These are phyloP conservation scores for Pentalonia nigronervosa DNA, from an alignment of 1,140 invertebrate genomes.

Conservation along the genomic window DNA sequence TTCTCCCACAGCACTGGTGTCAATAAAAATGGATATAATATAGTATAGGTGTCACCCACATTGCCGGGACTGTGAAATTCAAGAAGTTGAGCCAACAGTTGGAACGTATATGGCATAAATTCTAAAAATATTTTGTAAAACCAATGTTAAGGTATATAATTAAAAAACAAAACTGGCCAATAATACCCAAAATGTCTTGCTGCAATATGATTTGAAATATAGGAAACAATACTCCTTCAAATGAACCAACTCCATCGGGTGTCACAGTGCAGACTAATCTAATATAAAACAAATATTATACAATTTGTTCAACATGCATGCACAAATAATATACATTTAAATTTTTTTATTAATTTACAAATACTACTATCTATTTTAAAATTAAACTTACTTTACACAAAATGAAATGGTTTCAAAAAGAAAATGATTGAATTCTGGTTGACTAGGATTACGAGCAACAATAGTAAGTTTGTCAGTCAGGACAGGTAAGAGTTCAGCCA, in stretches of 20 bases:
- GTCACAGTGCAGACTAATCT: constrained; percentile 86
- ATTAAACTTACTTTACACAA: constrained; percentile 74
- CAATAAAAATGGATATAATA: constrained; percentile 86
- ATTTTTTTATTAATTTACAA: not conserved
- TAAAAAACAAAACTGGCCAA: not conserved
- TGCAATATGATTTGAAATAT: constrained; percentile 92
- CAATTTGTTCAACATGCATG: constrained; percentile 16
- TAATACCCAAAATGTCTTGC: constrained; percentile 87
- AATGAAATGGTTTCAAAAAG: constrained; percentile 93
- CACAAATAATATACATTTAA: not conserved
- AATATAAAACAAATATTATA: constrained; percentile 42
- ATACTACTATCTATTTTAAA: not conserved
- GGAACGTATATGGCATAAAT: constrained; percentile 97
- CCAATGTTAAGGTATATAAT: not conserved
- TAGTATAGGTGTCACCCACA: constrained; percentile 85
- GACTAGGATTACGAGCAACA: constrained; percentile 94
- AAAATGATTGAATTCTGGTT: constrained; percentile 97
- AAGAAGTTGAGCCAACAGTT: constrained; percentile 91
- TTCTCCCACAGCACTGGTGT: constrained; percentile 90
- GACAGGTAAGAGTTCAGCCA: constrained; percentile 81
- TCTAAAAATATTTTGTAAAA: constrained; percentile 69
- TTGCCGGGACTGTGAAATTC: constrained; percentile 73
- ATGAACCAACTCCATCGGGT: constrained; percentile 80
- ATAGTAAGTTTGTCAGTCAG: constrained; percentile 82
- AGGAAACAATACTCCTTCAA: constrained; percentile 90